Conservation (phyloP, 2,888 invertebrate species). For the Polymixis lichenea region DNA sequence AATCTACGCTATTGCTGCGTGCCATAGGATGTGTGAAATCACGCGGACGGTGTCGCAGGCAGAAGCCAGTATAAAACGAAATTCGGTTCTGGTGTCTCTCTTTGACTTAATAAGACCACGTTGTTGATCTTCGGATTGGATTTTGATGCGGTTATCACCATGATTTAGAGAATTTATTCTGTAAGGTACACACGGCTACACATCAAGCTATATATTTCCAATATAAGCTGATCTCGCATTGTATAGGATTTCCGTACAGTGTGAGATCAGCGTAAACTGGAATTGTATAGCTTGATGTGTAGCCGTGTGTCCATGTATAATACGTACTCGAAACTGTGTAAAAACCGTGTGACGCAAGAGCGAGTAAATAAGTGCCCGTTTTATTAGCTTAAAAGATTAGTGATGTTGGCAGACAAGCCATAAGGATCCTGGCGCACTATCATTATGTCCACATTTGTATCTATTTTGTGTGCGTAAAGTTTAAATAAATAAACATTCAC, state of each 20-base stretch:
- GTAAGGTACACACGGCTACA: too few relatives aligned
- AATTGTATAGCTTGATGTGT: too few relatives aligned
- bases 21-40: background rate
- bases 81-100: background rate
- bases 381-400: background rate
- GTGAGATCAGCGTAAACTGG: too few relatives aligned
- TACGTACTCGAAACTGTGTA: too few relatives aligned
- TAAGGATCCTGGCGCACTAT: background rate
- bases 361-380: background rate
- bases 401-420: background rate
- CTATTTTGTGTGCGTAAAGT: too few relatives aligned
- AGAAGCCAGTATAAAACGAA: background rate
- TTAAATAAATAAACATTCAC: background rate
- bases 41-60: background rate
- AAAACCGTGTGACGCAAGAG: background rate
- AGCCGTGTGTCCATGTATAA: too few relatives aligned
- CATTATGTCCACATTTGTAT: too few relatives aligned
- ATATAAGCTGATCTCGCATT: too few relatives aligned
- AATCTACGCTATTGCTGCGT: too few relatives aligned
- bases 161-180: background rate
- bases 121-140: background rate
- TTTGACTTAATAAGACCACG: background rate
- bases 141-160: background rate
- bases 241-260: too few relatives aligned
- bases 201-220: too few relatives aligned